phyloP scores from a whole-genome alignment of 1,140 invertebrate species.

The Tachypleus tridentatus region DNA sequence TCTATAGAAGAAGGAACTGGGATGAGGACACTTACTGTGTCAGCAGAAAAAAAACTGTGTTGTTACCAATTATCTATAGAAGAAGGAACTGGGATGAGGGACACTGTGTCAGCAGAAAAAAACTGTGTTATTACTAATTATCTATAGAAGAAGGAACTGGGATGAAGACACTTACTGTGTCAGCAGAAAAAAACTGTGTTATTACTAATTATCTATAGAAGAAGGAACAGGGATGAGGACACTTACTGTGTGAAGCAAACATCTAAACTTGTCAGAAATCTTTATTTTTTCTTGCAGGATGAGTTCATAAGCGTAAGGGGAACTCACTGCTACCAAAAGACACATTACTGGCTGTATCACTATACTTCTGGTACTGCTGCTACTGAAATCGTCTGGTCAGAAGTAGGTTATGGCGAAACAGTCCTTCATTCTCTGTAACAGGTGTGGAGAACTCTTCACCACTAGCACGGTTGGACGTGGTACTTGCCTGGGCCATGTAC shows the following conservation, averaged over 20 bases:
- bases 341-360: constrained; percentile 21
- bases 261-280: constrained; percentile 39
- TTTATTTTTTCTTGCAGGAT: constrained; percentile 33
- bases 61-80: no score
- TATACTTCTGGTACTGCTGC: constrained; percentile 7
- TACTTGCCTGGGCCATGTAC: background rate
- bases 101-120: no score
- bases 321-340: constrained; percentile 19
- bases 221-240: background rate
- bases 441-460: no score
- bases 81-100: no score
- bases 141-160: no score
- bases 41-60: no score
- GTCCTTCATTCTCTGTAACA: background rate
- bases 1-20: no score
- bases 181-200: no score
- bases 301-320: constrained; percentile 30
- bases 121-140: no score
- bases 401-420: constrained; percentile 6
- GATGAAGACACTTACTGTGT: no score
- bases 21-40: no score
- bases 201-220: no score
- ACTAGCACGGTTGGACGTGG: background rate
- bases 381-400: constrained; percentile 9
- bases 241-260: constrained; percentile 34